Evolutionary conservation across 2,888 invertebrate species (phyloP), one percentile per base, ranked within the genome.

Genomic region (Epinotia brunnichana): DNA sequence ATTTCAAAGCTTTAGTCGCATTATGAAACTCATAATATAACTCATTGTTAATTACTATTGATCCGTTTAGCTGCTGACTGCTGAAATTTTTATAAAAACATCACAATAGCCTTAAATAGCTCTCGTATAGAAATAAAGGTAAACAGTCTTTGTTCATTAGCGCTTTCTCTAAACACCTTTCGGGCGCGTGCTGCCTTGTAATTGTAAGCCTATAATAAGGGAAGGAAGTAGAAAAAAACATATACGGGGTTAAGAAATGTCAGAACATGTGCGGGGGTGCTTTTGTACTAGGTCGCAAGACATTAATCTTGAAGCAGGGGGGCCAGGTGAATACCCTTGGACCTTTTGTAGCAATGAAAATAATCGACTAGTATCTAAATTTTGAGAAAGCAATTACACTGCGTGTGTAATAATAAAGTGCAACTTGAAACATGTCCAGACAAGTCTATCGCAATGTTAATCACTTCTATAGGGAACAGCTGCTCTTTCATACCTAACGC

Each of bases 131-230:
- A 63, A 74, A 74, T 66, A 75, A 68, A 75, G 83, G 83, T 82
- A 81, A 85, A 86, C 63, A 67, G 59, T 63, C 70, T 59, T 85
- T 81, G 82, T 85, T 87, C 84, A 87, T 88, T 85, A 85, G 80
- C 81, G 88, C 91, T 91, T 91, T 91, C 90, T 85, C 88, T 88
- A 87, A 88, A 88, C 91, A 91, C 90, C 91, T 91, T 91, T 89
- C 80, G 81, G 76, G 84, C 90, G 89, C 90, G 92, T 91, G 91
- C 90, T 85, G 81, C 78, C 75, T 74, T 77, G 78, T 87, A 86
- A 88, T 88, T 86, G 83, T 85, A 81, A 84, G 84, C 81, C 83
- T 80, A 85, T 87, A 88, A 87, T 87, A 87, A 87, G 84, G 85
- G 83, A 84, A 90, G 89, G 89, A 90, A 89, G 85, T 87, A 74